Evolutionary conservation across 2,113 vertebrate genomes (phyloP), one percentile per base, ranked within the genome.

Genomic region (Ovis canadensis): DNA sequence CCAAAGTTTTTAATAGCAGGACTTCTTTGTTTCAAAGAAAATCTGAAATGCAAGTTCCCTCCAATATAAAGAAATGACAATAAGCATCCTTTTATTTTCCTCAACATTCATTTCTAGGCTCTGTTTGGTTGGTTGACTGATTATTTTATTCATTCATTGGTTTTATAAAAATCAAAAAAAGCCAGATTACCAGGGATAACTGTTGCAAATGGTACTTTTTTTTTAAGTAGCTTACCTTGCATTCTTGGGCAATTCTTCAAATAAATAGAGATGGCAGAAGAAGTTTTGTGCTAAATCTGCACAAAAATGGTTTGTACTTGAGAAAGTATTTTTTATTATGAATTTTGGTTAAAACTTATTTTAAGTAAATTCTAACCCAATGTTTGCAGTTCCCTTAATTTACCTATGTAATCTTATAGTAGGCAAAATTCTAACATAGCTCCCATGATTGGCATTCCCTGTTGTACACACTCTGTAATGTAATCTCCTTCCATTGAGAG

Each of bases 261-360:
- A 14, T 27, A 93, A 90, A 96, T 3, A 74, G 16, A 91, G 33
- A 83, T 45, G 1, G 5, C 27, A 78, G 91, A 14, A 84, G 3
- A 25, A 31, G 5, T 64, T 81, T 85, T 88, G 54, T 95, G 67
- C 23, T 62, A 95, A 94, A 59, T 93, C 11, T 33, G 12, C 19
- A 62, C 36, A 71, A 81, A 96, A 88, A 17, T 62, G 11, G 23
- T 45, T 29, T 64, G 23, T 25, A 64, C 27, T 59, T 88, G 6
- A 96, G 29, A 67, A 86, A 50, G 17, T 74, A 40, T 77, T 59
- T 88, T 88, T 90, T 87, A 93, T 90, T 86, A 96, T 77, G 48
- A 84, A 91, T 94, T 94, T 92, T 33, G 54, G 15, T 94, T 96
- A 55, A 94, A 93, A 88, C 55, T 43, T 59, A 86, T 60, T 82